These are phyloP conservation scores for Cetoscarus ocellatus DNA, from an alignment of 2,797 vertebrate species.

Conservation along the genomic window DNA sequence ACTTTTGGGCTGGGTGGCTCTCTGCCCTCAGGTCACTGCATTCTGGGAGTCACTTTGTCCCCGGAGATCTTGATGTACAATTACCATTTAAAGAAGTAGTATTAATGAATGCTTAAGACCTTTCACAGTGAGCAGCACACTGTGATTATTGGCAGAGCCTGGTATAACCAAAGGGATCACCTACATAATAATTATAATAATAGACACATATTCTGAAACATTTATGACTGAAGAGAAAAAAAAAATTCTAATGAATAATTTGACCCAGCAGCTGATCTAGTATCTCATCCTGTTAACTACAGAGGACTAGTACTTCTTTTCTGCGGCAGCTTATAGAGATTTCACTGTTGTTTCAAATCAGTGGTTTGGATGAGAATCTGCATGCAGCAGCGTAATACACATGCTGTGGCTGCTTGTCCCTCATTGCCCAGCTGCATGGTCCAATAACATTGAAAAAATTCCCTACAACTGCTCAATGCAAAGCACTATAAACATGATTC, in stretches of 20 bases:
- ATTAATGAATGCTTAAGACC: constrained; percentile 22
- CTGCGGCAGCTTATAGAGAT: neutral
- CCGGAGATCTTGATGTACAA: constrained; percentile 35
- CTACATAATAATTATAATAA: constrained; percentile 19
- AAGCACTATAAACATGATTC: constrained; percentile 47
- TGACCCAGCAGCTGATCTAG: constrained; percentile 10
- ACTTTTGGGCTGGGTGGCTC: constrained; percentile 33
- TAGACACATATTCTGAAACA: constrained; percentile 22
- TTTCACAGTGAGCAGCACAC: constrained; percentile 15
- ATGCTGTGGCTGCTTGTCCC: constrained; percentile 19
- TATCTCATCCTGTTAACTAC: neutral
- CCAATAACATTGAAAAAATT: constrained; percentile 35
- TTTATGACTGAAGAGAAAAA: constrained; percentile 13
- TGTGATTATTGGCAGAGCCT: constrained; percentile 28
- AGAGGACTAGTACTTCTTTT: neutral
- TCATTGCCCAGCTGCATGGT: constrained; percentile 19
- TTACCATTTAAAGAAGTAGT: constrained; percentile 26
- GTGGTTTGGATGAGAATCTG: constrained; percentile 20
- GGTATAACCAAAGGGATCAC: constrained; percentile 13
- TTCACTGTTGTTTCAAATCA: constrained; percentile 23
- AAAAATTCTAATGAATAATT: constrained; percentile 4
- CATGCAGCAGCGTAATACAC: constrained; percentile 1
- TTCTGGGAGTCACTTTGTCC: constrained; percentile 15
- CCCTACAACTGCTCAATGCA: constrained; percentile 30
- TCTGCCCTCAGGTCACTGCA: constrained; percentile 34